phyloP scores from a whole-genome alignment of 2,888 invertebrate species.

The Cyaniris semiargus region DNA sequence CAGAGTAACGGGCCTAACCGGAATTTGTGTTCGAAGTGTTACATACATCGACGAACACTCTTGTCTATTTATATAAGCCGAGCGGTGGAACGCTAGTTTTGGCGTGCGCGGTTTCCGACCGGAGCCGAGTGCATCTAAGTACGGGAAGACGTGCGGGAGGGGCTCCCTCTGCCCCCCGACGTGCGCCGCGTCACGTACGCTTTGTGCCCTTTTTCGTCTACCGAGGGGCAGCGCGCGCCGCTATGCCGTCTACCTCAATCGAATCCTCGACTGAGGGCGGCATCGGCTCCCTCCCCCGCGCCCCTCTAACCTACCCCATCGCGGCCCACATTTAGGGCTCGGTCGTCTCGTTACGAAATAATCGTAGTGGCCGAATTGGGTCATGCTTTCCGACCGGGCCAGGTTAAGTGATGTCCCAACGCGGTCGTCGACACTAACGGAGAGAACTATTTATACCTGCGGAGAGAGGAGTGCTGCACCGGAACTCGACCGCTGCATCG shows the following conservation, averaged over 20 bases:
- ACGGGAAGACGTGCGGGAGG: conserved; percentile 61
- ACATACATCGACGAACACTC: conserved; percentile 5
- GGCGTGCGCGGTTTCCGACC: conserved; percentile 55
- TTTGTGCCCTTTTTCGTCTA: conserved; percentile 59
- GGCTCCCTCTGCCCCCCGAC: conserved; percentile 53
- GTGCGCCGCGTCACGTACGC: conserved; percentile 69
- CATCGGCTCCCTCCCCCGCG: conserved; percentile 61
- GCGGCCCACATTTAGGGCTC: conserved; percentile 50
- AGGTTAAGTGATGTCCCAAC: conserved; percentile 57
- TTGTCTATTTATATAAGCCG: conserved; percentile 16
- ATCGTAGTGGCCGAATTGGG: conserved; percentile 38
- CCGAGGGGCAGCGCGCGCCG: conserved; percentile 64
- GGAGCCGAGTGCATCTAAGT: conserved; percentile 61
- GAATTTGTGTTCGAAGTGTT: conserved; percentile 51
- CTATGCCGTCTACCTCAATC: conserved; percentile 54
- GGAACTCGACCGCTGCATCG: conserved; percentile 77
- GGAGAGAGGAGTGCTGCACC: conserved; percentile 66
- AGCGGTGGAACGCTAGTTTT: conserved; percentile 17
- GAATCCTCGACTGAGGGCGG: conserved; percentile 66
- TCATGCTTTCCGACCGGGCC: conserved; percentile 50
- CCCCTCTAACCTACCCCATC: conserved; percentile 47
- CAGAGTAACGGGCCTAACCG: conserved; percentile 65
- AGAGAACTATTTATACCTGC: conserved; percentile 77
- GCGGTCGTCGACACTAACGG: conserved; percentile 81
- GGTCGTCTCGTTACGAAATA: conserved; percentile 41